Base-by-base conservation (phyloP, 2,113 vertebrate genomes). In the Phrynocephalus versicolor region DNA sequence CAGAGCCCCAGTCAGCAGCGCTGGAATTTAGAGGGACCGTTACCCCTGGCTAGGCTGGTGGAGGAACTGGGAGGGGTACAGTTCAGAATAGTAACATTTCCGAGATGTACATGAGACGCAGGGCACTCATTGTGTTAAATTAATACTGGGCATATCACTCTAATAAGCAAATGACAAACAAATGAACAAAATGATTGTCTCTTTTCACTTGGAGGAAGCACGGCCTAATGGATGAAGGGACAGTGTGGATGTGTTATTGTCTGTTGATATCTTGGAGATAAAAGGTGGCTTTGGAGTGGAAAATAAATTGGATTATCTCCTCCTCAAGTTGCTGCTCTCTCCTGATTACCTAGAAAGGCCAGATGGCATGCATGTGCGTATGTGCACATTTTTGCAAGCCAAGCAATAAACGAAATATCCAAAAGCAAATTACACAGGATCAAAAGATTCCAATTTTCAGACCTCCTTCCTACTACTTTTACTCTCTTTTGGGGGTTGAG, bases 391-490 rank as follows among this genome's bases (percentile, higher is more conserved):
- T 88, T 88, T 85, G 8, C 58, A 81, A 91, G 7, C 0, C 82
- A 94, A 91, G 0, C 1, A 10, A 79, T 88, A 3, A 37, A 2
- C 25, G 6, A 27, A 83, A 75, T 81, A 88, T 64, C 45, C 35
- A 58, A 33, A 85, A 30, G 30, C 41, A 30, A 87, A 78, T 74
- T 82, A 86, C 37, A 73, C 0, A 21, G 0, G 0, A 19, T 75
- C n/a, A 82, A 70, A 76, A 67, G 74, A 27, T 6, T 58, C 30
- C 64, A 57, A 57, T 74, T 90, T 12, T 74, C 55, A 71, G 2
- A 86, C 19, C 4, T 84, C 0, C 1, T 35, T 87, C 25, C 81
- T 25, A 3, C 15, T 6, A 7, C 23, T 73, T 83, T 83, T 41
- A 57, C 0, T 27, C 18, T 82, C 39, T 70, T 87, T 84, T 69